These are phyloP conservation scores for Mirounga angustirostris DNA, from an alignment of 2,113 vertebrate species.

Conservation along the genomic window DNA sequence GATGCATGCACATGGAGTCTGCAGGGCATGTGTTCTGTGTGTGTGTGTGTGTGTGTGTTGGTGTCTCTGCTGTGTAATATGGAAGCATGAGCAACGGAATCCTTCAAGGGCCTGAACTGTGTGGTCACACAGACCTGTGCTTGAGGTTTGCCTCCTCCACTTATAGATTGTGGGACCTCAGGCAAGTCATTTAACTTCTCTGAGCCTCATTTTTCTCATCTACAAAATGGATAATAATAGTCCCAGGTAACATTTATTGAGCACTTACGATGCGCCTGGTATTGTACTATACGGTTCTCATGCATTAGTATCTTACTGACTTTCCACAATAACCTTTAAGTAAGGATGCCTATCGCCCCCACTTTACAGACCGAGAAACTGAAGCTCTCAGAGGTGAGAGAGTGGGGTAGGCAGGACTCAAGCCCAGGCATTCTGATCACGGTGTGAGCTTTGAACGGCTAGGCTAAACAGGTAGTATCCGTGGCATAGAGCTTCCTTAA, in stretches of 20 bases:
- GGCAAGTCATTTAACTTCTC: background rate
- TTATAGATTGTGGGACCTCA: background rate
- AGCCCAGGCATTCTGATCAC: background rate
- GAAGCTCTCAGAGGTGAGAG: background rate
- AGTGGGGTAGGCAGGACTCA: background rate
- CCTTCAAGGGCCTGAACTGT: background rate
- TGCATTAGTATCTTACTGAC: background rate
- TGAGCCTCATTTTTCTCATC: background rate
- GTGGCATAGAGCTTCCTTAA: fast-evolving
- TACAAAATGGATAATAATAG: background rate
- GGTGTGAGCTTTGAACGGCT: background rate
- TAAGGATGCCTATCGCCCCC: background rate
- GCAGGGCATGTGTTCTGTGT: background rate
- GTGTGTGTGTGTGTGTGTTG: background rate
- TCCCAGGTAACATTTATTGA: background rate
- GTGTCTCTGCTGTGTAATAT: background rate
- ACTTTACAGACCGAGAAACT: background rate
- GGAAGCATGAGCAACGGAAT: background rate
- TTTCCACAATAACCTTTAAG: background rate
- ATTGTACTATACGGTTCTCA: background rate
- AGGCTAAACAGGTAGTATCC: too few relatives aligned
- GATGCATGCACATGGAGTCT: background rate
- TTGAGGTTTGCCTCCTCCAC: background rate
- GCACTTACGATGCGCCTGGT: background rate
- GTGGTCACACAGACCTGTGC: background rate